These are phyloP conservation scores for Drosophila ercepeae DNA, from an alignment of 1,140 invertebrate genomes.

Conservation along the genomic window DNA sequence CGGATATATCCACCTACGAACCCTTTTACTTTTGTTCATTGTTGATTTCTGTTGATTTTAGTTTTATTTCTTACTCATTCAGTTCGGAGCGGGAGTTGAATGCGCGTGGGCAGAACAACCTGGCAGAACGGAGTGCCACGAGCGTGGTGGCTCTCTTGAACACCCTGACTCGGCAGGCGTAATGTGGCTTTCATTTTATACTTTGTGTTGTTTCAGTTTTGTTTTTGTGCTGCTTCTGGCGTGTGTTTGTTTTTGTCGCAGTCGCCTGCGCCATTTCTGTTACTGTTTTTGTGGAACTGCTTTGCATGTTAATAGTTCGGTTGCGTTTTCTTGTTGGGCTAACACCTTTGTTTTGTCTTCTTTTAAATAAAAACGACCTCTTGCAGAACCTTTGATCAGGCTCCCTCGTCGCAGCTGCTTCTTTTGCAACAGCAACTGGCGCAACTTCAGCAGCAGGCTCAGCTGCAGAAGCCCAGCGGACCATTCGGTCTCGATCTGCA, in stretches of 20 bases:
- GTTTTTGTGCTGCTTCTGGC: conserved; percentile 21
- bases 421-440: conserved; percentile 61
- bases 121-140: conserved; percentile 58
- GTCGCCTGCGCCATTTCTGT: conserved; percentile 10
- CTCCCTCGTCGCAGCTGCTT: conserved; percentile 57
- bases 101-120: conserved; percentile 49
- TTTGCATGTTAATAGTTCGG: conserved; percentile 1
- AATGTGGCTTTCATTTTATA: conserved; percentile 66
- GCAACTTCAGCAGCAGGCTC: conserved; percentile 62
- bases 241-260: conserved; percentile 27
- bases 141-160: conserved; percentile 47
- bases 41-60: conserved; percentile 30
- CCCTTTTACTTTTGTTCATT: conserved; percentile 4
- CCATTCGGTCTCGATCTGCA: conserved; percentile 89
- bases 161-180: conserved; percentile 79
- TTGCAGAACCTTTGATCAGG: conserved; percentile 75
- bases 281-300: not conserved
- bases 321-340: conserved; percentile 1
- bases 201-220: conserved; percentile 33
- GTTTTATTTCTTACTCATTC: conserved; percentile 45
- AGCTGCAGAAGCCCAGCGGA: conserved; percentile 84
- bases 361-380: not conserved
- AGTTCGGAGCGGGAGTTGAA: conserved; percentile 56
- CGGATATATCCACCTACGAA: not conserved
- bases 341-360: not conserved